phyloP scores from a whole-genome alignment of 2,797 vertebrate species.

The Lepilemur septentrionalis region DNA sequence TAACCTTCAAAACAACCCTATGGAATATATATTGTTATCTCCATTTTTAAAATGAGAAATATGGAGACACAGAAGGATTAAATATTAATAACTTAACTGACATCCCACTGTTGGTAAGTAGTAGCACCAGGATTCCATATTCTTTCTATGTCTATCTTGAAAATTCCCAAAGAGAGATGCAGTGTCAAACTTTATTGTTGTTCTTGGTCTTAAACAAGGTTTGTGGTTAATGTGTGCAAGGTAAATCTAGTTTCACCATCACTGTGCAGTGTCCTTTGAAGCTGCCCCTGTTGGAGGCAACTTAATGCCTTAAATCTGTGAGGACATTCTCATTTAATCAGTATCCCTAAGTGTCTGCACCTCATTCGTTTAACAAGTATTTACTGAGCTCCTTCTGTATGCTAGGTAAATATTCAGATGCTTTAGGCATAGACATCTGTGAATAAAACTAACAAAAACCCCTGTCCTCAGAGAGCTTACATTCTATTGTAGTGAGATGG shows the following conservation, averaged over 20 bases:
- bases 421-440: background rate
- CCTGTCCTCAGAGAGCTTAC: background rate
- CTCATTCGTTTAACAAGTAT: background rate
- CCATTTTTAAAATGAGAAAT: background rate
- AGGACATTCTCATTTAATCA: background rate
- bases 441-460: background rate
- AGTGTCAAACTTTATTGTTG: background rate
- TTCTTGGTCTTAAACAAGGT: background rate
- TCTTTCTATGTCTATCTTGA: background rate
- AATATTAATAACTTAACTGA: background rate
- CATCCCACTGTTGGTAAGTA: background rate
- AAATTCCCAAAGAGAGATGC: background rate
- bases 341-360: background rate
- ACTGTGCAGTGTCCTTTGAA: background rate
- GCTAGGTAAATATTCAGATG: background rate
- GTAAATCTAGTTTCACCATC: background rate
- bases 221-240: background rate
- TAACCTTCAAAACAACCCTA: background rate
- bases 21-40: background rate
- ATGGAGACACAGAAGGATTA: background rate
- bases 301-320: background rate
- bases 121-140: background rate
- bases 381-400: background rate
- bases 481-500: background rate
- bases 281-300: background rate